Conservation (phyloP, 2,888 invertebrate species). For the Harpagoxenus sublaevis region DNA sequence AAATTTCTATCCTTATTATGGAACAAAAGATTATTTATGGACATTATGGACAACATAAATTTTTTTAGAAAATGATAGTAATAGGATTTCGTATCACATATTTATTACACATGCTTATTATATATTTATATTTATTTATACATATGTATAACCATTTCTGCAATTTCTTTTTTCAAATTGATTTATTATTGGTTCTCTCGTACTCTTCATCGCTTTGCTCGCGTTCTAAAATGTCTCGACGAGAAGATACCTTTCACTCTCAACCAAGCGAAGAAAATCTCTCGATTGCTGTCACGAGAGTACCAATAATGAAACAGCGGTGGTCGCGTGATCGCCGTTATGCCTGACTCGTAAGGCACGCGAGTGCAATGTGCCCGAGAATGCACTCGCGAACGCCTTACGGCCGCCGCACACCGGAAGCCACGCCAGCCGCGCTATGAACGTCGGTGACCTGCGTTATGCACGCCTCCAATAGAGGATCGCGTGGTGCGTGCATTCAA, state of each 20-base stretch:
- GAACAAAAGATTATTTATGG: not conserved
- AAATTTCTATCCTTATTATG: slow-evolving; percentile 2
- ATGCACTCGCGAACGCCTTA: slow-evolving; percentile 54
- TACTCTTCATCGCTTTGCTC: too few species aligned
- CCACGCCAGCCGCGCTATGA: slow-evolving; percentile 51
- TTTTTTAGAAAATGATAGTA: not conserved
- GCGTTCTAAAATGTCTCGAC: not conserved
- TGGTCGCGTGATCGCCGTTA: slow-evolving; percentile 53
- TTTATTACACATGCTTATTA: not conserved
- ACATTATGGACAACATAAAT: not conserved
- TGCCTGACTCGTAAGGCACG: slow-evolving; percentile 56
- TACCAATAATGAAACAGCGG: slow-evolving; percentile 53
- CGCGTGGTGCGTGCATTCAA: slow-evolving; percentile 44
- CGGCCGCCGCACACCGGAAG: slow-evolving; percentile 49
- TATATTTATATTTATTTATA: not conserved
- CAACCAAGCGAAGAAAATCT: slow-evolving; percentile 26
- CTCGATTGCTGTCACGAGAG: slow-evolving; percentile 42
- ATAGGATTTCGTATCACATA: not conserved
- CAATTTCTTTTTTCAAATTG: too few species aligned
- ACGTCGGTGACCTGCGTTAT: slow-evolving; percentile 50
- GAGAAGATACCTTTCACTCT: slow-evolving; percentile 49
- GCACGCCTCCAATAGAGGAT: slow-evolving; percentile 38
- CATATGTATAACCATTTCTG: not conserved
- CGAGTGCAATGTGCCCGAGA: slow-evolving; percentile 53
- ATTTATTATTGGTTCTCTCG: not conserved